Conservation (phyloP, 2,888 invertebrate species). For the Chalcis sispes region DNA sequence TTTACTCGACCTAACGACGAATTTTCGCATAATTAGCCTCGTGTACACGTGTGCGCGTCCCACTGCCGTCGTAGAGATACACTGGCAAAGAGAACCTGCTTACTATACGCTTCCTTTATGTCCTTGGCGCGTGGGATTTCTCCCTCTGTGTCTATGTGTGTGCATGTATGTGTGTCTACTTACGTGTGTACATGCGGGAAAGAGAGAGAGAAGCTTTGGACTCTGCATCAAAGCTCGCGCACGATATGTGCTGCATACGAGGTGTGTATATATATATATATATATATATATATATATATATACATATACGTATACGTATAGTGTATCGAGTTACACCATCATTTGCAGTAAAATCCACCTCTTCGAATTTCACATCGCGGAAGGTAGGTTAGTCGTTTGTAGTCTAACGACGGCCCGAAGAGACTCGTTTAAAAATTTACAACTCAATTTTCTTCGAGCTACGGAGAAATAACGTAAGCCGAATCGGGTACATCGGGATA, state of each 20-base stretch:
- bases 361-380: slow-evolving; percentile 6
- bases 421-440: slow-evolving; percentile 29
- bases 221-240: background rate
- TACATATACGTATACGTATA: background rate
- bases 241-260: background rate
- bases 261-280: too few species aligned
- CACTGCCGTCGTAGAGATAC: too few species aligned
- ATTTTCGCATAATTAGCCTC: too few species aligned
- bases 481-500: too few species aligned
- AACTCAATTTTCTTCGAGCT: slow-evolving; percentile 18
- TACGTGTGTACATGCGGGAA: background rate
- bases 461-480: too few species aligned
- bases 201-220: slow-evolving; percentile 5
- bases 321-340: slow-evolving; percentile 13
- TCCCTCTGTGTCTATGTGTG: background rate
- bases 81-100: too few species aligned
- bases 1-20: too few species aligned
- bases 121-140: too few species aligned
- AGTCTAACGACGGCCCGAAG: background rate
- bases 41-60: too few species aligned
- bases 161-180: background rate
- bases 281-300: too few species aligned
- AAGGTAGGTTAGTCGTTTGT: background rate
- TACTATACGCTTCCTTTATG: too few species aligned
- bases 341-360: slow-evolving; percentile 41